phyloP scores from a whole-genome alignment of 2,888 invertebrate species.

The Apamea sordens region DNA sequence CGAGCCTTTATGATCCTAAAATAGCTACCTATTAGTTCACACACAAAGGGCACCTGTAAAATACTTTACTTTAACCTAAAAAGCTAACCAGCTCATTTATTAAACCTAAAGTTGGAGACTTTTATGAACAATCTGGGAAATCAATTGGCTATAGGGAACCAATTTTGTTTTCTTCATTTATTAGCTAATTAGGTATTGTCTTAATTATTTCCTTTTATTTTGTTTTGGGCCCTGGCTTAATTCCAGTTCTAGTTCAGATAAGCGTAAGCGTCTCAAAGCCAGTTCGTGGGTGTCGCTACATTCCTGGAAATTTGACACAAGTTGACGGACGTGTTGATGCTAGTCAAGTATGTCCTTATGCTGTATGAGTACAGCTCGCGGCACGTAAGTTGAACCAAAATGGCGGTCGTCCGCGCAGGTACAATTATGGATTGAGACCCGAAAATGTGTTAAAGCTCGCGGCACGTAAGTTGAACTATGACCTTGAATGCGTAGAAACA shows the following conservation, averaged over 20 bases:
- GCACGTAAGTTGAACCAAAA: too few species aligned
- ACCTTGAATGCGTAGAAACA: too few species aligned
- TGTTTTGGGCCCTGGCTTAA: neutral
- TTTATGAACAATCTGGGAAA: conserved; percentile 5
- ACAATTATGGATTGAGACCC: too few species aligned
- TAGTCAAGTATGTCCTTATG: neutral
- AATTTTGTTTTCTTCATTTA: too few species aligned
- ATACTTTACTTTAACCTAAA: conserved; percentile 10
- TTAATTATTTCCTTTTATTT: neutral
- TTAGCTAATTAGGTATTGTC: neutral
- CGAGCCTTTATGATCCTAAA: conserved; percentile 34
- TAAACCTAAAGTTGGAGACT: conserved; percentile 11
- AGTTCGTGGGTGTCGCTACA: too few species aligned
- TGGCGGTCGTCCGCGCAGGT: too few species aligned
- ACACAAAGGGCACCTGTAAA: conserved; percentile 20
- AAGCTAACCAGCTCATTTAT: conserved; percentile 22
- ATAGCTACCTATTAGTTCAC: conserved; percentile 29
- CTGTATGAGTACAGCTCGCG: neutral
- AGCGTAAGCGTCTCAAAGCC: too few species aligned
- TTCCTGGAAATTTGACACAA: too few species aligned
- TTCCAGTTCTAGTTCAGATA: neutral
- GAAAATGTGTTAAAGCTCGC: too few species aligned
- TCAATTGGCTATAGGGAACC: too few species aligned
- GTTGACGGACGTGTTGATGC: too few species aligned
- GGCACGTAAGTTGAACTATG: too few species aligned